Base-by-base conservation (phyloP, 2,888 invertebrate species). In the Lithophane ornitopus region DNA sequence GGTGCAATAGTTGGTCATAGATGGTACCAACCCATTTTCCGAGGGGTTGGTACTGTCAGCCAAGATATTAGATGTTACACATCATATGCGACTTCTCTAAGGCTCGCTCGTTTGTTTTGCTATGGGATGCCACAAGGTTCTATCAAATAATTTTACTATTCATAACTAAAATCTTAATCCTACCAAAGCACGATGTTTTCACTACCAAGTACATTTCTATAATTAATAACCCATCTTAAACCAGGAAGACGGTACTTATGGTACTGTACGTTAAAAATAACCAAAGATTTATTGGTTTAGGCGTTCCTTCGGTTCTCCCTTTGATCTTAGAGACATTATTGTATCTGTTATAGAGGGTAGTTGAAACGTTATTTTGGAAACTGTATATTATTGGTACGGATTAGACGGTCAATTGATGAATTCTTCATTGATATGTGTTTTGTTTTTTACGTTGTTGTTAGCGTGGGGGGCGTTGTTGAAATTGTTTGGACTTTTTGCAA, bases 231-330 rank as follows among this genome's bases (percentile, higher is more conserved):
- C 59, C 67, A 75, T 78, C 67, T 34, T 46, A 62, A 62, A 71
- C 78, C 86, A 89, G 89, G 89, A 89, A 88, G 85, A 44, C 44
- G 34, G 73, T 89, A 89, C 89, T 89, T 89, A 87, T 76, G 76
- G 70, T 68, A 74, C 73, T 76, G 81, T 75, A 70, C 73, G 87
- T 84, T 82, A 78, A 87, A 87, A 87, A 87, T 87, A 86, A 79
- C 72, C 68, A 74, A 81, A 39, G 70, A 87, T 88, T 88, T 90
- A 90, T 90, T 86, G 61, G 82, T 82, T 71, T 46, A 78, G 81
- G 70, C 83, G 88, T 88, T 89, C 89, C 89, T 82, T 88, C 86
- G 85, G 81, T 34, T 49, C 66, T 56, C 49, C 39, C 89, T 89
- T 89, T 89, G 89, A 89, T 85, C 81, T 89, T 68, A 26, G 69